A percentile compares a stretch with the other conserved stretches of the same genome.
Conservation (phyloP, 2,113 vertebrate genomes). For the Malurus elegans region DNA sequence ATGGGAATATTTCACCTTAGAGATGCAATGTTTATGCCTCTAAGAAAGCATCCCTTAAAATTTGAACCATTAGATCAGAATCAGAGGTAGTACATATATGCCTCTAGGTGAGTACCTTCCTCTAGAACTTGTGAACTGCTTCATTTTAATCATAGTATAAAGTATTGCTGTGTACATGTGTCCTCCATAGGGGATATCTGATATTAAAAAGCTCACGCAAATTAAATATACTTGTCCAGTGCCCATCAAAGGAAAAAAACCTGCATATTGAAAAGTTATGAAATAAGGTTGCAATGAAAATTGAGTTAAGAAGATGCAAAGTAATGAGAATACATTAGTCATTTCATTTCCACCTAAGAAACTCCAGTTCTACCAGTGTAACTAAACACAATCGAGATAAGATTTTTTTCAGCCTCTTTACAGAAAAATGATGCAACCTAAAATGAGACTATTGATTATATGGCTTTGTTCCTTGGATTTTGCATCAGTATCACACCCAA, state of each 20-base stretch:
- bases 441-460: not conserved
- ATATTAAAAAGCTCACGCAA: not conserved
- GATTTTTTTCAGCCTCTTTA: not conserved
- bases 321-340: not conserved
- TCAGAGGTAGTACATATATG: not conserved
- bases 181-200: not conserved
- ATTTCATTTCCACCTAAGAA: not conserved
- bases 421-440: not conserved
- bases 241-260: not conserved
- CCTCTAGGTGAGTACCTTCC: not conserved
- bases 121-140: not conserved
- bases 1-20: not conserved
- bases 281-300: not conserved
- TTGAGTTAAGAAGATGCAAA: not conserved
- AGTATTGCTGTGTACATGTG: not conserved
- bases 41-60: not conserved
- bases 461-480: not conserved
- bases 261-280: not conserved
- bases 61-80: not conserved
- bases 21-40: not conserved
- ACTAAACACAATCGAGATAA: not conserved
- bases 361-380: not conserved
- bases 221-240: slow-evolving; percentile 8
- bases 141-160: not conserved
- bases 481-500: not conserved